These are phyloP conservation scores for Mohoua ochrocephala DNA, from an alignment of 2,113 vertebrate genomes.

Conservation along the genomic window DNA sequence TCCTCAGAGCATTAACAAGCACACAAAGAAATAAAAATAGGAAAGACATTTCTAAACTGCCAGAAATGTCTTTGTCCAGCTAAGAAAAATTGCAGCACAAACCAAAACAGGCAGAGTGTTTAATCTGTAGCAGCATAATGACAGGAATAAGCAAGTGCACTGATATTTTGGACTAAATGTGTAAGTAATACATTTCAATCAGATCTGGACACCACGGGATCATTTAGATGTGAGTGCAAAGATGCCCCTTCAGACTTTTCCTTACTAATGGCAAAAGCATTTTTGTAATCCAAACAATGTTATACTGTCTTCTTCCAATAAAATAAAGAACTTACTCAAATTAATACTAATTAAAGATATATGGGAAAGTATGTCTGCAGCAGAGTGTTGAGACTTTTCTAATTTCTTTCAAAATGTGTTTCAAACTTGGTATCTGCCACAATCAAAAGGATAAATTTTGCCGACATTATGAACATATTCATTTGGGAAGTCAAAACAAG, in stretches of 20 bases:
- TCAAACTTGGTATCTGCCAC: conserved; percentile 29
- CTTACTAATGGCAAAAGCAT: background rate
- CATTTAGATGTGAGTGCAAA: background rate
- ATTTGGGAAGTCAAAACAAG: conserved; percentile 73
- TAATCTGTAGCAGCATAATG: background rate
- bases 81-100: conserved; percentile 65
- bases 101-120: conserved; percentile 19
- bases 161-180: background rate
- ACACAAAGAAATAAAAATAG: background rate
- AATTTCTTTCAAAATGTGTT: conserved; percentile 54
- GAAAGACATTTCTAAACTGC: conserved; percentile 64
- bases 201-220: background rate
- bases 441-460: conserved; percentile 66
- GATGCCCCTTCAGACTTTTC: background rate
- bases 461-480: conserved; percentile 59
- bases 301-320: background rate
- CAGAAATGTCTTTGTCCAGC: conserved; percentile 46
- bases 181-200: conserved; percentile 11
- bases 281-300: conserved; percentile 41
- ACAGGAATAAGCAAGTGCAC: conserved; percentile 29
- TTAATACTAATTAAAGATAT: background rate
- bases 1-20: background rate
- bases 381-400: conserved; percentile 13
- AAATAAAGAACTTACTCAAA: conserved; percentile 26
- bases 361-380: background rate